phyloP scores from a whole-genome alignment of 2,888 invertebrate species.

The Andricus quercusramuli region DNA sequence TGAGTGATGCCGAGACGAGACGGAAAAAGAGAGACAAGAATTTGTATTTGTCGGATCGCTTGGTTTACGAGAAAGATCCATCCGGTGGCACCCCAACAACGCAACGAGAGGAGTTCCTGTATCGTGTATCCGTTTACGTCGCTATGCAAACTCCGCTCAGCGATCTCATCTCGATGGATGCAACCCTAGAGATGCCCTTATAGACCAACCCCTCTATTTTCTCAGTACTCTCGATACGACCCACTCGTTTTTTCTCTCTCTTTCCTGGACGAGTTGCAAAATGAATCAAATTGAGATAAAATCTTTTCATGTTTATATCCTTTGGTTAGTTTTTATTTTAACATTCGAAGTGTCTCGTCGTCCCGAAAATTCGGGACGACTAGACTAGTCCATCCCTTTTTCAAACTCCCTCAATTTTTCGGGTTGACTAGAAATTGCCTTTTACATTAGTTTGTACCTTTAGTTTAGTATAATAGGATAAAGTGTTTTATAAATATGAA shows the following conservation, averaged over 20 bases:
- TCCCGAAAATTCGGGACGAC: too few relatives aligned
- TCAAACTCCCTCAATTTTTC: too few relatives aligned
- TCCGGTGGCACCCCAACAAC: slow-evolving; percentile 52
- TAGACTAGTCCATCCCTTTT: too few relatives aligned
- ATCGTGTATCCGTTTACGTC: slow-evolving; percentile 50
- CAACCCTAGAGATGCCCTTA: slow-evolving; percentile 32
- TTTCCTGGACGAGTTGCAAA: neutral
- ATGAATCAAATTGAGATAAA: slow-evolving; percentile 18
- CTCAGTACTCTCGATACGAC: slow-evolving; percentile 14
- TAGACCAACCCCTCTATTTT: slow-evolving; percentile 31
- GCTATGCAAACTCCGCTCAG: slow-evolving; percentile 57
- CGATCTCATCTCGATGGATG: slow-evolving; percentile 42
- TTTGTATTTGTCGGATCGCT: slow-evolving; percentile 72
- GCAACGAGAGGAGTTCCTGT: slow-evolving; percentile 30
- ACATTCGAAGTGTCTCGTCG: too few relatives aligned
- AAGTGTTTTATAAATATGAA: neutral
- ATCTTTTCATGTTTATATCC: neutral
- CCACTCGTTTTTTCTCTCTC: neutral
- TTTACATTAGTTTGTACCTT: neutral
- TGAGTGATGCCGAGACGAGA: slow-evolving; percentile 50
- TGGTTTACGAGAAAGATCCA: slow-evolving; percentile 70
- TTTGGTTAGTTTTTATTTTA: neutral
- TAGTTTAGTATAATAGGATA: neutral
- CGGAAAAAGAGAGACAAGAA: slow-evolving; percentile 64
- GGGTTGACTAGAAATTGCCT: too few relatives aligned